These are phyloP conservation scores for Aythya baeri DNA, from an alignment of 2,113 vertebrate species.

Conservation along the genomic window DNA sequence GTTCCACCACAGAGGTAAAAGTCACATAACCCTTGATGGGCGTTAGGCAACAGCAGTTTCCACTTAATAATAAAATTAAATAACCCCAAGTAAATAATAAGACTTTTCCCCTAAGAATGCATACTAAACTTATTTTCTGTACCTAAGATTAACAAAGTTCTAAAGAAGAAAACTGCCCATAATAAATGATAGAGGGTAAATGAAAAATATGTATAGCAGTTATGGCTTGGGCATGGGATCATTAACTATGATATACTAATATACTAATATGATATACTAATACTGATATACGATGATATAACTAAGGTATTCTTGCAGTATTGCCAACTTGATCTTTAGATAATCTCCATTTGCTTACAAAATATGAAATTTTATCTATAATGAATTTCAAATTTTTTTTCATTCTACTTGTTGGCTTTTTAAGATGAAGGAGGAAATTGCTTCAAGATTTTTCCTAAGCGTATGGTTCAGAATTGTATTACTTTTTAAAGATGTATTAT, in stretches of 20 bases:
- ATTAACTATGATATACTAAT: not conserved
- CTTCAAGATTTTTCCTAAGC: constrained; percentile 9
- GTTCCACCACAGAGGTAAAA: not conserved
- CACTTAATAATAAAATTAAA: not conserved
- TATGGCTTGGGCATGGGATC: not conserved
- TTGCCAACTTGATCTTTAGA: not conserved
- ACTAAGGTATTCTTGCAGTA: not conserved
- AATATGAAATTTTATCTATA: not conserved
- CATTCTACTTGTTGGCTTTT: not conserved
- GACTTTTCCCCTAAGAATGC: not conserved
- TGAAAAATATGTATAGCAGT: not conserved
- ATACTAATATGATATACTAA: too few relatives aligned
- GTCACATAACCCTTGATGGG: accelerated
- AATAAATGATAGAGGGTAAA: not conserved
- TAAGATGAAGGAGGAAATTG: not conserved
- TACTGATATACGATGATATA: too few relatives aligned
- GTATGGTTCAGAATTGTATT: constrained; percentile 48
- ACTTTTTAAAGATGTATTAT: constrained; percentile 54
- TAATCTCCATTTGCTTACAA: not conserved
- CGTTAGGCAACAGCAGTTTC: not conserved
- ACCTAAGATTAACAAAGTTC: not conserved
- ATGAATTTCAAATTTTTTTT: not conserved
- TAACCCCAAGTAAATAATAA: not conserved
- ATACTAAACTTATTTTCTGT: not conserved
- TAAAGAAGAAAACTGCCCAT: not conserved